phyloP scores from a whole-genome alignment of 2,888 invertebrate genomes.

The Drepanosiphum platanoidis region DNA sequence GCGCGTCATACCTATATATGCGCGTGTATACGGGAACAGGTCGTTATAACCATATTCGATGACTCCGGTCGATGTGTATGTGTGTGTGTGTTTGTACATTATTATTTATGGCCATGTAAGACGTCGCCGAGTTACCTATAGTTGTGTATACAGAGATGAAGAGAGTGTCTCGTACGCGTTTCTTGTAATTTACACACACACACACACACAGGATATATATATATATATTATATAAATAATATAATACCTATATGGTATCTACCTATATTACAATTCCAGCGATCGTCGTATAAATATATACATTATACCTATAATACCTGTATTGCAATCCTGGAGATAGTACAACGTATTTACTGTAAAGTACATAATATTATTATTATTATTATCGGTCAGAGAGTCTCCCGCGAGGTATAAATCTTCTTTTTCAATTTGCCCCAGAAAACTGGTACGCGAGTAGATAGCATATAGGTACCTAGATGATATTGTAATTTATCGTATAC shows the following conservation, averaged over 20 bases:
- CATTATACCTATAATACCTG: neutral
- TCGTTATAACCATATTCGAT: constrained; percentile 45
- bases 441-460: neutral
- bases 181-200: constrained; percentile 26
- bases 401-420: constrained; percentile 22
- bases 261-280: neutral
- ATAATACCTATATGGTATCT: neutral
- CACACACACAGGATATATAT: neutral
- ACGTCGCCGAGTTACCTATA: constrained; percentile 28
- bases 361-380: no score
- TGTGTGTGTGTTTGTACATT: constrained; percentile 21
- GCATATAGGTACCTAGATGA: neutral
- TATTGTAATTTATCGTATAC: no score
- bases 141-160: constrained; percentile 1
- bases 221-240: no score
- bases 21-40: constrained; percentile 21
- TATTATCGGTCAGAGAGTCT: neutral
- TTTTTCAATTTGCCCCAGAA: constrained; percentile 52
- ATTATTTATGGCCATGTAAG: constrained; percentile 40
- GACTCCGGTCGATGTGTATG: neutral
- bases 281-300: neutral
- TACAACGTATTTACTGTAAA: constrained; percentile 5
- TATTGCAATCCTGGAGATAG: neutral
- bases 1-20: neutral
- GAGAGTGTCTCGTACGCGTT: constrained; percentile 2